Conservation (phyloP, 2,113 vertebrate genomes). For the Siniperca knerii region DNA sequence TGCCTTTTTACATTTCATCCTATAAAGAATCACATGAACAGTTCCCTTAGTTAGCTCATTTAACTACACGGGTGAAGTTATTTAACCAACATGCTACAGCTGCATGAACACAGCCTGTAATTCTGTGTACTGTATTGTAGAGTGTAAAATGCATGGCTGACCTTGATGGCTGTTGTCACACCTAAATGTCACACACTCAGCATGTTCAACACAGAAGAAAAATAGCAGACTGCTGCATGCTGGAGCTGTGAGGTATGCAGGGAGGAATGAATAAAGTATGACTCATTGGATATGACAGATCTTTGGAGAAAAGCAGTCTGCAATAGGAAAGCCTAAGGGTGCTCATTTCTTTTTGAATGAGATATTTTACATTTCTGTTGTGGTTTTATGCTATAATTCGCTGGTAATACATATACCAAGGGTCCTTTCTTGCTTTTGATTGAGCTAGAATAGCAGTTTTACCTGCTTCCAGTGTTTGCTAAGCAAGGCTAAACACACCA, state of each 20-base stretch:
- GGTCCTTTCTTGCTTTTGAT: neutral
- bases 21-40: neutral
- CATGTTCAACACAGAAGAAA: conserved; percentile 22
- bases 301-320: neutral
- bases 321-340: neutral
- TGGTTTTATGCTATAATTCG: neutral
- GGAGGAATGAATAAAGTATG: conserved; percentile 18
- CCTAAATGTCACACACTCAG: conserved; percentile 53
- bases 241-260: neutral
- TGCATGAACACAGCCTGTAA: neutral
- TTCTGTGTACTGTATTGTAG: neutral
- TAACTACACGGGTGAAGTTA: neutral
- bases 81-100: neutral
- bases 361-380: neutral
- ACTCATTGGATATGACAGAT: neutral
- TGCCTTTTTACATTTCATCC: neutral
- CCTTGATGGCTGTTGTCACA: conserved; percentile 20
- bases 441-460: neutral
- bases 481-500: neutral
- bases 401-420: neutral
- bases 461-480: neutral
- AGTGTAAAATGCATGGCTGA: conserved; percentile 25
- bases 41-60: neutral
- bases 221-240: neutral
- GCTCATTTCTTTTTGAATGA: neutral